Conservation (phyloP, 2,888 invertebrate genomes). For the Drosophila birchii region DNA sequence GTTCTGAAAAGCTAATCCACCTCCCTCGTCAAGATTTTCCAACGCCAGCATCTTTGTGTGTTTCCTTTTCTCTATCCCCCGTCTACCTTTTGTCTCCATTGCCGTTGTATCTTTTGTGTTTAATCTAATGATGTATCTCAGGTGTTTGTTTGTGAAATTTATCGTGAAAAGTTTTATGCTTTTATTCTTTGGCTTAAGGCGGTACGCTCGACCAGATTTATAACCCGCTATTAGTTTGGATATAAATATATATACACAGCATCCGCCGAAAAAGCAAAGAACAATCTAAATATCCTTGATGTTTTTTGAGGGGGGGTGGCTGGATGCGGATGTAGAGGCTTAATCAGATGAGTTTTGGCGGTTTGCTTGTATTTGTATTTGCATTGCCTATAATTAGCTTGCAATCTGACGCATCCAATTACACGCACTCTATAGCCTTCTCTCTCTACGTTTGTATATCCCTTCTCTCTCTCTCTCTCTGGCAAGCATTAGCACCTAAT, state of each 20-base stretch:
- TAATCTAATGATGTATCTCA: constrained; percentile 82
- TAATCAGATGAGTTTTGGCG: constrained; percentile 23
- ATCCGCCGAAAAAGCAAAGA: constrained; percentile 25
- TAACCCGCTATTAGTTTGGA: constrained; percentile 74
- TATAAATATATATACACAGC: constrained; percentile 39
- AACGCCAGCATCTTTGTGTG: constrained; percentile 17
- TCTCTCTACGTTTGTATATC: neutral
- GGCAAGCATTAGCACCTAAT: constrained; percentile 67
- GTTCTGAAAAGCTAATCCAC: constrained; percentile 24
- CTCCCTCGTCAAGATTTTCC: neutral
- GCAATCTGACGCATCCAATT: constrained; percentile 64
- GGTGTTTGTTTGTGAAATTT: constrained; percentile 81
- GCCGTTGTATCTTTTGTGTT: constrained; percentile 68
- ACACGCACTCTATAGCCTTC: constrained; percentile 36
- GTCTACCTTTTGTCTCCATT: constrained; percentile 29
- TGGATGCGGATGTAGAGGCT: constrained; percentile 3
- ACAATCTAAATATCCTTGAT: constrained; percentile 9
- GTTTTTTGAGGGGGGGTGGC: neutral
- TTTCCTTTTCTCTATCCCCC: neutral
- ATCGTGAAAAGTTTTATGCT: constrained; percentile 75
- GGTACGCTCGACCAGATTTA: constrained; percentile 59
- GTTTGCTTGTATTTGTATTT: constrained; percentile 43
- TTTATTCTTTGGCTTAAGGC: constrained; percentile 73
- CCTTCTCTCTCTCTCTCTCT: constrained; percentile 3
- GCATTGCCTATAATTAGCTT: constrained; percentile 65